phyloP scores from a whole-genome alignment of 53 echinoderm and acorn worm species.

The Crossaster papposus region DNA sequence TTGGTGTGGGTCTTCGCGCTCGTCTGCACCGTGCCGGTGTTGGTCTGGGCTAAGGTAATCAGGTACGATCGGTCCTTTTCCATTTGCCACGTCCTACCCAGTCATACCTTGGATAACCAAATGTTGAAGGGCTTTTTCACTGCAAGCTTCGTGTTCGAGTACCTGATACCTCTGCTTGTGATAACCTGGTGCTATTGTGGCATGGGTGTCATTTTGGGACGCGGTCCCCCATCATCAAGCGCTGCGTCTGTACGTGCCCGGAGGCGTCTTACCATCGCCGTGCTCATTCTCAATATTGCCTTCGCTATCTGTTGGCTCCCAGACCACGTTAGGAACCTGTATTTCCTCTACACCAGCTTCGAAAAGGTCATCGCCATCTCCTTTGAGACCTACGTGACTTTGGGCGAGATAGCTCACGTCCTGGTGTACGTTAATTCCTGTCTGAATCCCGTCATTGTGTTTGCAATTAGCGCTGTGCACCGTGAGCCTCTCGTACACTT shows the following conservation, averaged over 20 bases:
- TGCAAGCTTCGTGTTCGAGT: background rate
- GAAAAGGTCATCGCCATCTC: background rate
- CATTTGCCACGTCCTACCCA: background rate
- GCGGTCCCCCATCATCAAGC: background rate
- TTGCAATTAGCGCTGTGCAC: constrained; percentile 14
- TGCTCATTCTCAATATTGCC: constrained; percentile 3
- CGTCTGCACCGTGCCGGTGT: background rate
- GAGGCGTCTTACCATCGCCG: constrained; percentile 17
- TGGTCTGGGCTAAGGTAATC: background rate
- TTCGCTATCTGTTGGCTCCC: constrained; percentile 42
- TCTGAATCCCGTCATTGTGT: constrained; percentile 33
- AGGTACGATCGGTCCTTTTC: background rate
- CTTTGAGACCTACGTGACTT: background rate
- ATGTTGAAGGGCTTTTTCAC: background rate
- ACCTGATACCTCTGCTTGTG: constrained; percentile 26
- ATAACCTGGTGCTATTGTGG: constrained; percentile 24
- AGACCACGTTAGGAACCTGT: background rate
- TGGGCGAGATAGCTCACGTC: constrained; percentile 1
- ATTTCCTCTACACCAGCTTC: background rate
- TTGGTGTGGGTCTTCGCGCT: background rate
- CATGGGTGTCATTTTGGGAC: constrained; percentile 2
- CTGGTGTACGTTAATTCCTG: constrained; percentile 38
- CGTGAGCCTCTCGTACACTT: constrained; percentile 3
- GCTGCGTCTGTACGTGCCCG: constrained; percentile 4
- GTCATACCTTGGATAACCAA: background rate